phyloP scores from a whole-genome alignment of 2,797 vertebrate species.

The Anomalospiza imberbis region DNA sequence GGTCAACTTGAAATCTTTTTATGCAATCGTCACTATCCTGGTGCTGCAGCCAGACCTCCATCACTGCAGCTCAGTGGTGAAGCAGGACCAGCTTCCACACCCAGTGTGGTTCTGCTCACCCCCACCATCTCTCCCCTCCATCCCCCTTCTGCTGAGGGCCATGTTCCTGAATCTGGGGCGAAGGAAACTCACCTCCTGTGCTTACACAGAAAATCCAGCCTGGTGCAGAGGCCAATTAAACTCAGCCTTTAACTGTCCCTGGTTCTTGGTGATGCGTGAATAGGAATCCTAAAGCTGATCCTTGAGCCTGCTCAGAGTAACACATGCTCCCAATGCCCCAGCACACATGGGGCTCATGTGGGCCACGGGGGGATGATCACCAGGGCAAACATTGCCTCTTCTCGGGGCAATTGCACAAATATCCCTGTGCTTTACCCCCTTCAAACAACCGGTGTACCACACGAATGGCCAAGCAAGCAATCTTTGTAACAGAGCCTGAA shows the following conservation, averaged over 20 bases:
- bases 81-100: neutral
- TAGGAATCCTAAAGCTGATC: neutral
- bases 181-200: neutral
- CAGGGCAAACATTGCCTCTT: neutral
- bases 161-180: neutral
- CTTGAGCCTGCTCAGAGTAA: neutral
- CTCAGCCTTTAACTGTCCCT: neutral
- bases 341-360: fast-evolving
- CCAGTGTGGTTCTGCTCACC: neutral
- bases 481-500: neutral
- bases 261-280: neutral
- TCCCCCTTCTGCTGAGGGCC: fast-evolving
- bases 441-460: neutral
- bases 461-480: neutral
- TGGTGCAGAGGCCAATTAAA: neutral
- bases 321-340: fast-evolving
- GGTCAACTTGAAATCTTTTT: neutral
- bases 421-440: neutral
- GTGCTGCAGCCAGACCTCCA: neutral
- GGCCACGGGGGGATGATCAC: fast-evolving
- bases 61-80: neutral
- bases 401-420: neutral
- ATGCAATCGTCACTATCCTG: neutral
- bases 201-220: neutral
- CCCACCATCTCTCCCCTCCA: neutral